Evolutionary conservation across 2,797 vertebrate genomes (phyloP), one percentile per base, ranked within the genome.

Genomic region (Tokudaia tokunoshimensis): DNA sequence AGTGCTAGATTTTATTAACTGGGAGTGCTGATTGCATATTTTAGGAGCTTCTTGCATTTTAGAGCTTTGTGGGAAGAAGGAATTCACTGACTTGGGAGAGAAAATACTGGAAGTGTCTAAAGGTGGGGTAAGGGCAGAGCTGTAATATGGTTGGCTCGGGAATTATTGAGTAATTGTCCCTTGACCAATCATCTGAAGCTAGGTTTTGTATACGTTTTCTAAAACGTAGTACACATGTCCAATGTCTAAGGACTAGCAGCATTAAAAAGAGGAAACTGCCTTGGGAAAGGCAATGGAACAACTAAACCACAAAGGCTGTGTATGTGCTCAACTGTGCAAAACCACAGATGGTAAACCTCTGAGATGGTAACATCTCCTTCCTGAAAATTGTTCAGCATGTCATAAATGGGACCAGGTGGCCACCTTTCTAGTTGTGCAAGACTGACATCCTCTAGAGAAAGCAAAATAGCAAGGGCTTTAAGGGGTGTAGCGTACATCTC

Each of bases 21-120:
- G 29, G 37, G 29, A 86, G 8, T 63, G 1, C 83, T 55, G 22
- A 20, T 31, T 55, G 4, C 8, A 91, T 29, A 91, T 76, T 47
- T 95, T 74, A 94, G 29, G 31, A 95, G 90, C 67, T 34, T 37
- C 34, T 83, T 83, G 55, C 92, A 52, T 1, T 78, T 91, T 91
- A 26, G 81, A 57, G 61, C 31, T 65, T 63, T 14, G 11, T 12
- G 19, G 9, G 0, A 41, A 61, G 47, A 29, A 3, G 13, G 34
- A 86, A 63, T 72, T 57, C 41, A 52, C 26, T 92, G 59, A 90
- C 67, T 91, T 67, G 65, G 52, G n/a, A 55, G 8, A 19, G 80
- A 57, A 17, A 94, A 61, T 55, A 87, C 8, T 75, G 10, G 74
- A 81, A 37, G 72, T 47, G 34, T 67, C 15, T 89, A 81, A 84